A percentile compares a stretch with the other conserved stretches of the same genome.
phyloP scores from a whole-genome alignment of 1,140 invertebrate genomes.

The Andricus grossulariae region DNA sequence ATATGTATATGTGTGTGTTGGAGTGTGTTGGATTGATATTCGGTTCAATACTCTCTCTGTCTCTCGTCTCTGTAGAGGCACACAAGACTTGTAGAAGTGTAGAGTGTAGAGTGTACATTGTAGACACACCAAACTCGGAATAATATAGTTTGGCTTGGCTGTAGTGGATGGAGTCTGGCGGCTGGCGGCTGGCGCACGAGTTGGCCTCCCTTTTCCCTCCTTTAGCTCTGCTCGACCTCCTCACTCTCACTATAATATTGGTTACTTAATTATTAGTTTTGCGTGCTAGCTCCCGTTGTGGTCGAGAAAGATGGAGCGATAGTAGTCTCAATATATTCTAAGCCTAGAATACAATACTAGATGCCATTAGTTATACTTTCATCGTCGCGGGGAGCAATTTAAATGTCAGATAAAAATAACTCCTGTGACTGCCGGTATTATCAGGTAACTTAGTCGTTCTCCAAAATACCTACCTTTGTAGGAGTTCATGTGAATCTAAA shows the following conservation, averaged over 20 bases:
- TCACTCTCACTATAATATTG: conserved; percentile 36
- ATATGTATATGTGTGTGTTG: too few species aligned
- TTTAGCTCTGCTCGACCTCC: conserved; percentile 5
- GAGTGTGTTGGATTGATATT: too few species aligned
- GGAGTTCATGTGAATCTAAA: too few species aligned
- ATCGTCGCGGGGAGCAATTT: background rate
- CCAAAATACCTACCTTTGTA: too few species aligned
- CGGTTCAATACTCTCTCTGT: conserved; percentile 7
- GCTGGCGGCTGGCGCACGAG: conserved; percentile 31
- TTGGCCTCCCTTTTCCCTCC: background rate
- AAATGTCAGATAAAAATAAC: background rate
- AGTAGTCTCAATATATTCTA: conserved; percentile 9
- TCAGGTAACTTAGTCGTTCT: background rate
- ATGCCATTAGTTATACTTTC: conserved; percentile 17
- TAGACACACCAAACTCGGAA: conserved; percentile 30
- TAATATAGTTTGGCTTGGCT: conserved; percentile 36
- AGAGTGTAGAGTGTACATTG: background rate
- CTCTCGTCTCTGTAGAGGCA: background rate
- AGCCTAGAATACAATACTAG: conserved; percentile 4
- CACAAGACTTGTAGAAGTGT: background rate
- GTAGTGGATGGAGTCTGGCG: conserved; percentile 32
- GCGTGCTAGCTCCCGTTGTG: conserved; percentile 18
- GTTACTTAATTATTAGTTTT: conserved; percentile 45
- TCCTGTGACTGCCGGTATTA: background rate
- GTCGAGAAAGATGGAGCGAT: conserved; percentile 2